Evolutionary conservation across 2,113 vertebrate genomes (phyloP).

Genomic region (Gallinago paraguaiae): DNA sequence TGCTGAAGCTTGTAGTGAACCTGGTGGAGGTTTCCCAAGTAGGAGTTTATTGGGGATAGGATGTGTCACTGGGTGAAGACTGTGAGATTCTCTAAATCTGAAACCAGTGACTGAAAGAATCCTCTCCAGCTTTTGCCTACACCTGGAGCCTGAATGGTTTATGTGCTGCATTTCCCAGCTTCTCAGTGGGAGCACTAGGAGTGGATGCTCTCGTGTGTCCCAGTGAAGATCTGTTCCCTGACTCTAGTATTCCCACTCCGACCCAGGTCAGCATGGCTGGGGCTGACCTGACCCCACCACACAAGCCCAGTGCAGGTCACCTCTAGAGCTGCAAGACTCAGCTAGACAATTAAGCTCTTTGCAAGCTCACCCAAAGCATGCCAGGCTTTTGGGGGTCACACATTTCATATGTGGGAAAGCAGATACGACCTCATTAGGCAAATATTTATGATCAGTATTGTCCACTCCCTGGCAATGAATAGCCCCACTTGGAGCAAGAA

Average conservation of each 20-base stretch:
- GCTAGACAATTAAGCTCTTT: not conserved
- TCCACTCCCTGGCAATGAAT: not conserved
- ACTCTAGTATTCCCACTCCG: not conserved
- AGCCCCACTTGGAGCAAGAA: not conserved
- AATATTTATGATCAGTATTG: conserved; percentile 53
- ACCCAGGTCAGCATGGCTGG: not conserved
- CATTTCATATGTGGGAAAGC: not conserved
- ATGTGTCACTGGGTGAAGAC: not conserved
- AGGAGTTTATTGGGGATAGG: not conserved
- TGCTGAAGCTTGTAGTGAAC: not conserved
- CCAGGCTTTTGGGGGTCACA: conserved; percentile 1
- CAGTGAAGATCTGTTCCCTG: not conserved
- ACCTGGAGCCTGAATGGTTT: not conserved
- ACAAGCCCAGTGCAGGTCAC: not conserved
- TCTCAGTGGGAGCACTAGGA: not conserved
- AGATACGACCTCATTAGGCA: conserved; percentile 46
- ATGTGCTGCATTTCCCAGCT: not conserved
- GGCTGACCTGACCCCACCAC: not conserved
- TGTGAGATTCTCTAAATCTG: not conserved
- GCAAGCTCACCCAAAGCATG: conserved; percentile 28
- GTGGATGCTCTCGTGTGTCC: not conserved
- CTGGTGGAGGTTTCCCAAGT: not conserved
- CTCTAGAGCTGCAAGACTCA: not conserved
- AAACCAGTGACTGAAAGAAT: not conserved
- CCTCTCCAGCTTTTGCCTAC: not conserved